Evolutionary conservation across 2,888 invertebrate genomes (phyloP), one percentile per base, ranked within the genome.

Genomic region (Lottia gigantea): DNA sequence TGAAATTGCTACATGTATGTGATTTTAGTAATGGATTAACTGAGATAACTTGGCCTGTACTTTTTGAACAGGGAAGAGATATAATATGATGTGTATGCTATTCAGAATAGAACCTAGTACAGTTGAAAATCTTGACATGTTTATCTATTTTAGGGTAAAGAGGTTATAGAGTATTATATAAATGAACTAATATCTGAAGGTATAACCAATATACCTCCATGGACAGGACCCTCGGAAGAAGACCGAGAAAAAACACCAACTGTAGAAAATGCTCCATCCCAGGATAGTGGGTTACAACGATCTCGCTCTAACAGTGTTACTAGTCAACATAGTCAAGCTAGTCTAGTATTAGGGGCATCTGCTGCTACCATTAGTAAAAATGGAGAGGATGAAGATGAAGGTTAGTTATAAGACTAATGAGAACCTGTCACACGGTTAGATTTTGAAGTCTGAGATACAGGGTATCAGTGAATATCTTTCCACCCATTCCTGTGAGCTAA

Each of bases 131-230:
- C 31, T 31, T n/a, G n/a, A 40, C 40, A 40, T 40, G 40, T 47
- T 66, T 7, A 49, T 66, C 46, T 64, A 76, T 86, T 84, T 47
- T 88, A 94, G 95, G 93, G 97, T 77, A 97, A 96, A 87, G 97
- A 97, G 90, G 94, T 97, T 70, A 95, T 97, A 83, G 96, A 97
- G 88, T 92, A 91, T 87, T 97, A 96, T 89, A 93, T 97, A 86
- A 91, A 91, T 72, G 92, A 95, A 85, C 90, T 97, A 68, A 90
- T 92, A 80, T 91, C 91, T 45, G 94, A 94, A 79, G 96, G 95
- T 1, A 90, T 95, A 31, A 92, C 91, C 6, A 90, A 91, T 67
- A 91, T 94, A 66, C 89, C 91, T 61, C 91, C 91, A 0, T 95
- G 94, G 94, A 78, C 80, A 61, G 75, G 74, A 15, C 71, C 77